Evolutionary conservation across 35 echinoderm and acorn worm species (phyloP).

Genomic region (Eucidaris tribuloides): DNA sequence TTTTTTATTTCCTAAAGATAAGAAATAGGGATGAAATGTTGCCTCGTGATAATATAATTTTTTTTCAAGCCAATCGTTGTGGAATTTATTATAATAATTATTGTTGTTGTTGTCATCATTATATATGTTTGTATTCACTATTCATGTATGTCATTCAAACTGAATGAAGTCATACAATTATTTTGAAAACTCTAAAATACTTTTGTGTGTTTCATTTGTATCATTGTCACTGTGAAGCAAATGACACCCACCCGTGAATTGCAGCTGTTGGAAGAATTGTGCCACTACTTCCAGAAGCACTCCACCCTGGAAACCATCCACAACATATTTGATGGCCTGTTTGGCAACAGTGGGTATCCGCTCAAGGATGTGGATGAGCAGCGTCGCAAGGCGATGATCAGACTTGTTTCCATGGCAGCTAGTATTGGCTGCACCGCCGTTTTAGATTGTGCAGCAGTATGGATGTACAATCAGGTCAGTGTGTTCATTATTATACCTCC

Average conservation of each 20-base stretch:
- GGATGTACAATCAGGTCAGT: conserved; percentile 58
- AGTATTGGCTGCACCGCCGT: conserved; percentile 22
- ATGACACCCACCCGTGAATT: conserved; percentile 40
- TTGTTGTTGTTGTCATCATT: too few species aligned
- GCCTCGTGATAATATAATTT: too few species aligned
- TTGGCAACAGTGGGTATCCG: conserved; percentile 37
- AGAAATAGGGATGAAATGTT: too few species aligned
- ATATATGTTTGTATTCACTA: too few species aligned
- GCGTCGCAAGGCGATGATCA: conserved; percentile 19
- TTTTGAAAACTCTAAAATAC: too few species aligned
- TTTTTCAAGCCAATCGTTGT: too few species aligned
- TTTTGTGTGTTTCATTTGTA: too few species aligned
- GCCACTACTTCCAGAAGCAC: conserved; percentile 31
- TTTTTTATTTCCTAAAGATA: too few species aligned
- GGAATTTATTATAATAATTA: too few species aligned
- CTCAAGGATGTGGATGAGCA: conserved; percentile 31
- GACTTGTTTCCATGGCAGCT: conserved; percentile 48
- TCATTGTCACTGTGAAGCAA: conserved; percentile 33
- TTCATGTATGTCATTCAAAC: too few species aligned
- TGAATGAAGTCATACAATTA: too few species aligned
- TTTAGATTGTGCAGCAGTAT: conserved; percentile 49
- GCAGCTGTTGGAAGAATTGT: conserved; percentile 48
- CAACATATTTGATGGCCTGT: conserved; percentile 45
- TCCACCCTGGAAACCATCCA: conserved; percentile 41
- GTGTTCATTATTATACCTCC: too few species aligned